phyloP scores from a whole-genome alignment of 2,113 vertebrate species.

The Bolborhynchus lineola region DNA sequence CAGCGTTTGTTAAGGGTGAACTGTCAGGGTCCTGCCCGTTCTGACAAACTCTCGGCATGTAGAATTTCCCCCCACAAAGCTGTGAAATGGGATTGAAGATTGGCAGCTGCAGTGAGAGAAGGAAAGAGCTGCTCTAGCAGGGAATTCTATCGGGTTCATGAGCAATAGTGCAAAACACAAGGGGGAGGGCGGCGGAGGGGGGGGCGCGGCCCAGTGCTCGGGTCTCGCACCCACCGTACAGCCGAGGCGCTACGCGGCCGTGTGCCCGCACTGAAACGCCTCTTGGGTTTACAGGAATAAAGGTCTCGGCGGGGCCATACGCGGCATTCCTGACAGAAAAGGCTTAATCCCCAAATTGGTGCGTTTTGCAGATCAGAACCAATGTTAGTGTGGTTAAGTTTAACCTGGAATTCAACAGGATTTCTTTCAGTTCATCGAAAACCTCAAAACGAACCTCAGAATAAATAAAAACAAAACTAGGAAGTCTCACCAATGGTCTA shows the following conservation, averaged over 20 bases:
- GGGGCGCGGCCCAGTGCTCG: too few relatives aligned
- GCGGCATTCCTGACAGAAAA: rapidly evolving
- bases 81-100: neutral
- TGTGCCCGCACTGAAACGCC: rapidly evolving
- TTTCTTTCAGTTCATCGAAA: neutral
- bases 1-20: neutral
- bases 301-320: neutral
- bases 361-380: neutral
- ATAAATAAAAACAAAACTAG: neutral
- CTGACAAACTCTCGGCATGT: neutral
- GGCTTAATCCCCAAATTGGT: rapidly evolving
- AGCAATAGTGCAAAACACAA: neutral
- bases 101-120: neutral
- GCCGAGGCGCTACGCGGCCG: neutral
- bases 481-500: neutral
- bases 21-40: neutral
- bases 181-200: neutral
- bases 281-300: too few relatives aligned
- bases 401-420: neutral
- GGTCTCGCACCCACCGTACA: rapidly evolving
- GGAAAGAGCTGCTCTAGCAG: neutral
- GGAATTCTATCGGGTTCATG: neutral
- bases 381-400: rapidly evolving
- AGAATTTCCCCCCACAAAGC: neutral
- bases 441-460: too few relatives aligned